Evolutionary conservation across 1,140 invertebrate genomes (phyloP).

Genomic region (Oreohelix idahoensis): DNA sequence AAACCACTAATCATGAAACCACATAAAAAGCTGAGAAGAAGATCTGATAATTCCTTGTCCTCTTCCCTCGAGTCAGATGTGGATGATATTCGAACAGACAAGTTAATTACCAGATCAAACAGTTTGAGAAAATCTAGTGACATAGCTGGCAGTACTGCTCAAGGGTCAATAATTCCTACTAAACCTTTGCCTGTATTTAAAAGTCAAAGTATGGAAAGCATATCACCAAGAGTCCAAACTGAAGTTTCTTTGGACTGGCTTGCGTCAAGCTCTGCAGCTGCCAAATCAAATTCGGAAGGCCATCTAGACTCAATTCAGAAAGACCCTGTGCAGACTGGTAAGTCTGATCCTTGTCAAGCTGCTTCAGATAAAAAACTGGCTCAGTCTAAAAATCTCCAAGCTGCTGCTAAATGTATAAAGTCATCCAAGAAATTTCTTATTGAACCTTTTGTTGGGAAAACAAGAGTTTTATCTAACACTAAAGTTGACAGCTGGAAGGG

Average conservation of each 20-base stretch:
- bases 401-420: background rate
- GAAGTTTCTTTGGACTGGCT: background rate
- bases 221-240: slow-evolving; percentile 4
- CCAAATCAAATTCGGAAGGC: background rate
- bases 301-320: background rate
- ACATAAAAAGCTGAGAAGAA: background rate
- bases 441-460: slow-evolving; percentile 31
- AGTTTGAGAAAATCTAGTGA: slow-evolving; percentile 16
- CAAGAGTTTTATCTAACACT: background rate
- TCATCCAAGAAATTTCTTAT: background rate
- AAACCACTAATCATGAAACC: slow-evolving; percentile 16
- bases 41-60: slow-evolving; percentile 32
- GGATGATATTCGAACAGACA: background rate
- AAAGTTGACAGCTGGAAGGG: slow-evolving; percentile 15
- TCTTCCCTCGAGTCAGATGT: background rate
- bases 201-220: slow-evolving; percentile 28
- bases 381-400: background rate
- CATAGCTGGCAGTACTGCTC: background rate
- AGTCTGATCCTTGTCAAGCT: background rate
- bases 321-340: background rate
- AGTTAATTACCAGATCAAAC: background rate
- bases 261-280: background rate
- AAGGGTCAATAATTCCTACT: background rate
- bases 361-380: background rate
- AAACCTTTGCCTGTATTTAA: background rate